These are phyloP conservation scores for Arvicanthis niloticus DNA, from an alignment of 2,113 vertebrate species.

Conservation along the genomic window DNA sequence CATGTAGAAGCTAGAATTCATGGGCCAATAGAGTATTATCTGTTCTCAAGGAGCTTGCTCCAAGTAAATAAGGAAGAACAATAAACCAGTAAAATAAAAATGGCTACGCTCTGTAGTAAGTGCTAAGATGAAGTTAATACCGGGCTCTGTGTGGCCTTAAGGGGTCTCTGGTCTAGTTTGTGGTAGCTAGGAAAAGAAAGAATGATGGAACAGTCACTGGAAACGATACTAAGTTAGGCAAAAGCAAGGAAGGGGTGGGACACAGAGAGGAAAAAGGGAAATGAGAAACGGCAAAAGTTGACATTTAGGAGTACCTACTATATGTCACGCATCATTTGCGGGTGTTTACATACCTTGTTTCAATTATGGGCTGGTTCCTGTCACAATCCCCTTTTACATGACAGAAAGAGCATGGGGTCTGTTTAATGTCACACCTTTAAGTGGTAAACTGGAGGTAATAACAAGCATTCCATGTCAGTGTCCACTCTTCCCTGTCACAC, in stretches of 20 bases:
- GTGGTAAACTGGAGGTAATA: slow-evolving; percentile 1
- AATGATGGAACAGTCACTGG: not conserved
- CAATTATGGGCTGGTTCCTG: not conserved
- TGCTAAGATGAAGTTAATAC: not conserved
- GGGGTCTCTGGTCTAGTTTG: not conserved
- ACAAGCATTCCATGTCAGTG: not conserved
- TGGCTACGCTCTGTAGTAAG: not conserved
- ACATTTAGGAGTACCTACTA: not conserved
- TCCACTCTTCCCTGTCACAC: not conserved
- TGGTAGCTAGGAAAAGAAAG: not conserved
- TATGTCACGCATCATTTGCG: not conserved
- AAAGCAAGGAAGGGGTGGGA: not conserved
- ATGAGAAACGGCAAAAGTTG: not conserved
- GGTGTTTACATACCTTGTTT: not conserved
- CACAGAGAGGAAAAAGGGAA: not conserved
- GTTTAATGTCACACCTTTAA: not conserved
- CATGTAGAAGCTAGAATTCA: not conserved
- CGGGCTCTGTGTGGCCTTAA: not conserved
- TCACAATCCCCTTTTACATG: not conserved
- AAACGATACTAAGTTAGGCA: not conserved
- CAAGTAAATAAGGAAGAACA: not conserved
- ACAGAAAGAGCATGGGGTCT: not conserved
- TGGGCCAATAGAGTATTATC: not conserved
- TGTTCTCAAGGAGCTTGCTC: not conserved
- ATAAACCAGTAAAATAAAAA: not conserved